These are phyloP conservation scores for Tethya wilhelma DNA, from an alignment of 37 sponge, comb jelly and placozoan genomes.

Conservation along the genomic window DNA sequence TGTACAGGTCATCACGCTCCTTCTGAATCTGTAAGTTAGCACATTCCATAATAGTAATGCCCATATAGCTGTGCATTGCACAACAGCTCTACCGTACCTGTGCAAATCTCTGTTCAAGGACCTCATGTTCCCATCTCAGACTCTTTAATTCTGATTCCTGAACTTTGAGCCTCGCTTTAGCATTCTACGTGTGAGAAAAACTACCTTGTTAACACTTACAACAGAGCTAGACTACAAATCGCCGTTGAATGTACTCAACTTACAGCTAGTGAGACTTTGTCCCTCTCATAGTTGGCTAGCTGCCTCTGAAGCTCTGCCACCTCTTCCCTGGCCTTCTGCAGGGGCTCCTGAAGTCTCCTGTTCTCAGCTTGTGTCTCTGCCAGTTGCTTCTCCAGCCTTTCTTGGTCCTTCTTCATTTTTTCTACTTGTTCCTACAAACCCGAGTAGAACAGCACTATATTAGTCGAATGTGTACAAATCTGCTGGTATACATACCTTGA, in stretches of 20 bases:
- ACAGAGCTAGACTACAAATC: too few species aligned
- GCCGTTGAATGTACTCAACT: too few species aligned
- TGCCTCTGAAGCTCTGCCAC: constrained; percentile 90
- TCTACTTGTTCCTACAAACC: constrained; percentile 91
- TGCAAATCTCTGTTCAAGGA: constrained; percentile 94
- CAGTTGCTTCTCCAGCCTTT: constrained; percentile 92
- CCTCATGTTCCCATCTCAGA: constrained; percentile 98
- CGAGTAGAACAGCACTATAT: background rate
- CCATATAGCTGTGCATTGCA: background rate
- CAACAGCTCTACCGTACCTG: constrained; percentile 45
- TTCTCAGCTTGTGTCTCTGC: constrained; percentile 95
- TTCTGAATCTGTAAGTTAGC: constrained; percentile 63
- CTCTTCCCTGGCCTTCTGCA: constrained; percentile 91
- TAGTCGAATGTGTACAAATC: background rate
- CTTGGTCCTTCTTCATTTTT: constrained; percentile 98
- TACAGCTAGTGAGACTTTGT: constrained; percentile 87
- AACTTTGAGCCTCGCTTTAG: constrained; percentile 93
- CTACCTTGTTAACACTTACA: too few species aligned
- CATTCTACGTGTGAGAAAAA: constrained; percentile 62
- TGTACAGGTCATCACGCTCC: constrained; percentile 96
- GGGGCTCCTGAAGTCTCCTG: constrained; percentile 86
- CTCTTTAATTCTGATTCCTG: constrained; percentile 93
- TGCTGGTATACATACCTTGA: constrained; percentile 77
- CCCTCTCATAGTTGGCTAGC: constrained; percentile 95
- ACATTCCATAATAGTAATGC: background rate